Base-by-base conservation (phyloP, 2,888 invertebrate species). In the Eurois occulta region DNA sequence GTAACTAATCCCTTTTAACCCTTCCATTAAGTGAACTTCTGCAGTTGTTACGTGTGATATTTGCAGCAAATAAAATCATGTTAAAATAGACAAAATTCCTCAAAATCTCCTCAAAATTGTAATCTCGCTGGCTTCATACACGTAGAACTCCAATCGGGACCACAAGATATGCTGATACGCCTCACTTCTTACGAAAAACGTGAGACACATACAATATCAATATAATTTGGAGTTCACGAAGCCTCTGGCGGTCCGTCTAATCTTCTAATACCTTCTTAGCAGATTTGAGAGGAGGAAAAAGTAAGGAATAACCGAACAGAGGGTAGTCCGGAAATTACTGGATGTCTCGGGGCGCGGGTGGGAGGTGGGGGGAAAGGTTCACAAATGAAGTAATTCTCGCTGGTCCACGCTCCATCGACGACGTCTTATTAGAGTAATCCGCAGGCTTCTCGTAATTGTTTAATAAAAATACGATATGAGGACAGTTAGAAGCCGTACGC, bases 321-420 rank as follows among this genome's bases (percentile, higher is more conserved):
- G 83, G 82, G 81, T 80, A 86, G 79, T 80, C 83, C 86, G 89
- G 90, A 89, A 89, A 89, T 89, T 90, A 88, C 89, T 80, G 71
- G 72, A 83, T 81, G 83, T 83, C 87, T 85, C 48, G 77, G 60
- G 70, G 77, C 70, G 70, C 32, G 65, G 52, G 70, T 11, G 38
- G 64, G 69, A 65, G 10, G 38, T 10, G 58, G 58, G 77, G 69
- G 73, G 66, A 48, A 24, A 67, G 83, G 81, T 77, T 85, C 84
- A 74, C 84, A 88, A 89, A 89, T 87, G 88, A 89, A 88, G 89
- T 82, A 87, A 89, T 90, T 84, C 88, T 86, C 81, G 85, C 85
- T 70, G 75, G 85, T 82, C 78, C 78, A 81, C 82, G 88, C 81
- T 86, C 79, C 85, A 83, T 86, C 83, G 82, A 84, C 89, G 75